phyloP scores from a whole-genome alignment of 2,888 invertebrate genomes.

The Alentia gelatinosa region DNA sequence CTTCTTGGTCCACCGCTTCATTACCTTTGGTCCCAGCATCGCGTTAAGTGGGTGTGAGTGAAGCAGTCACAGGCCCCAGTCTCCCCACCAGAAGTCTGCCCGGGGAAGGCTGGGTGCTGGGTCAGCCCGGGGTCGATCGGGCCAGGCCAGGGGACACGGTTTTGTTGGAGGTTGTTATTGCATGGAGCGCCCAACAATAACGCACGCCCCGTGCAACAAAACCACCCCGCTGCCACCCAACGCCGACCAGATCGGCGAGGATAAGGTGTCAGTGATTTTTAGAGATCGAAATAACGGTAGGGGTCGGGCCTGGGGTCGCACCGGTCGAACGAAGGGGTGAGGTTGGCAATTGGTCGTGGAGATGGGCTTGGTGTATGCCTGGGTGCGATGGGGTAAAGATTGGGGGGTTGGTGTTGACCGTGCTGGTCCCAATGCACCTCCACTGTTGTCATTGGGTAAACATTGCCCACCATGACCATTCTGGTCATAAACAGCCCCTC shows the following conservation, averaged over 20 bases:
- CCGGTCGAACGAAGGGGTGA: background rate
- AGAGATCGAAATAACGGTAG: slow-evolving; percentile 8
- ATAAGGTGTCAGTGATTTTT: slow-evolving; percentile 9
- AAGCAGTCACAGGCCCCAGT: background rate
- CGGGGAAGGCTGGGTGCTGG: background rate
- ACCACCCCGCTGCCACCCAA: background rate
- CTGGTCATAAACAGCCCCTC: background rate
- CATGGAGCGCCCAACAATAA: background rate
- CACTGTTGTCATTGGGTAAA: background rate
- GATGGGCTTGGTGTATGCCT: background rate
- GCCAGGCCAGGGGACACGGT: background rate
- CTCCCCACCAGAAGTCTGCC: background rate
- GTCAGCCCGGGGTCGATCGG: background rate
- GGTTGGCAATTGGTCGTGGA: background rate
- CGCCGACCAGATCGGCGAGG: background rate
- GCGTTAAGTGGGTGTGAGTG: background rate
- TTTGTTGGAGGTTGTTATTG: background rate
- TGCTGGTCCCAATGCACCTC: background rate
- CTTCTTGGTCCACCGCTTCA: background rate
- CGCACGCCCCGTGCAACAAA: background rate
- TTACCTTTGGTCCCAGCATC: background rate
- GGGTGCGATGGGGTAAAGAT: background rate
- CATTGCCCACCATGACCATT: background rate
- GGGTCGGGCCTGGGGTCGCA: background rate
- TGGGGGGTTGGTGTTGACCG: background rate